These are phyloP conservation scores for Apostichopus japonicus DNA, from an alignment of 35 echinoderm and acorn worm genomes.

Conservation along the genomic window DNA sequence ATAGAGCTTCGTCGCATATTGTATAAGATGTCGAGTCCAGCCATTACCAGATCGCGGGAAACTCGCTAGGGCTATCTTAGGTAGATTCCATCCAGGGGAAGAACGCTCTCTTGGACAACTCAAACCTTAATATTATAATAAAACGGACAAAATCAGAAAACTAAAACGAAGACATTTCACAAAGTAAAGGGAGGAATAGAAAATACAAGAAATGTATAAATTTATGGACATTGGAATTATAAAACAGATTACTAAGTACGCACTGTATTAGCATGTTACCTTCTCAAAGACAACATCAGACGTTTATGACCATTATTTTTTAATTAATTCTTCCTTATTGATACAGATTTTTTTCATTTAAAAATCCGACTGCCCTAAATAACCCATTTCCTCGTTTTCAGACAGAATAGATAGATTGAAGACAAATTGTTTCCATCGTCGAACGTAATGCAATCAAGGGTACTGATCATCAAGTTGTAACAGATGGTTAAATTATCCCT, in stretches of 20 bases:
- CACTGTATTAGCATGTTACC: not conserved
- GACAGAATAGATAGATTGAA: no score
- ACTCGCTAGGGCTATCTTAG: conserved; percentile 43
- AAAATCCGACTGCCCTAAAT: not conserved
- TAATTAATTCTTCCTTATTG: not conserved
- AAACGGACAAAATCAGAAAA: not conserved
- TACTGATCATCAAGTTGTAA: no score
- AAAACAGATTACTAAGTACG: not conserved
- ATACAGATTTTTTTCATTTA: not conserved
- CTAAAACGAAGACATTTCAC: not conserved
- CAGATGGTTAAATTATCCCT: no score
- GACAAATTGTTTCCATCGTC: no score
- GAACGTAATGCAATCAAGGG: no score
- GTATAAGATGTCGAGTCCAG: conserved; percentile 24
- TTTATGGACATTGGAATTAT: not conserved
- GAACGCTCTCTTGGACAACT: conserved; percentile 14
- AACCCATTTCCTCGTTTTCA: not conserved
- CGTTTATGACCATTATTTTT: not conserved
- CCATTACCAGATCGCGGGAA: conserved; percentile 46
- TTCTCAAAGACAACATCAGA: not conserved
- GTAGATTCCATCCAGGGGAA: not conserved
- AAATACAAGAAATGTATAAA: not conserved
- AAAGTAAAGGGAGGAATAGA: not conserved
- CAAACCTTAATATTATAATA: not conserved
- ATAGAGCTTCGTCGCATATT: conserved; percentile 41